Conservation (phyloP, 2,113 vertebrate species). For the Cyrtonyx montezumae region DNA sequence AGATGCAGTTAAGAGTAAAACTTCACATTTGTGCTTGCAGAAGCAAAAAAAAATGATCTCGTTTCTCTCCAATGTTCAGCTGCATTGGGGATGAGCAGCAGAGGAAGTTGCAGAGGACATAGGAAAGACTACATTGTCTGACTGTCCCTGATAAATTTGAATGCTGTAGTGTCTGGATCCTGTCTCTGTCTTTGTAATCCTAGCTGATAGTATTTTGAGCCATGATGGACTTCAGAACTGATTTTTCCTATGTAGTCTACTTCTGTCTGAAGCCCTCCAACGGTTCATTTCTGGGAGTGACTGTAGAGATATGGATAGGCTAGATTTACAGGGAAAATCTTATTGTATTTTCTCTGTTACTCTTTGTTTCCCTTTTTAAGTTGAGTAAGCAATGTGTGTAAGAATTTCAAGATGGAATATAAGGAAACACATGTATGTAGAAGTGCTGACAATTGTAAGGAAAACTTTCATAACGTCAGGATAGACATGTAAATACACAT, state of each 20-base stretch:
- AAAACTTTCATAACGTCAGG: background rate
- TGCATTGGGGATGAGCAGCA: background rate
- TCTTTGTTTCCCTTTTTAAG: background rate
- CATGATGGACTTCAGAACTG: background rate
- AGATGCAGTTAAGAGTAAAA: background rate
- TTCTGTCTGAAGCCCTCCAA: background rate
- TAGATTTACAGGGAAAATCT: background rate
- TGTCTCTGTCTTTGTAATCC: background rate
- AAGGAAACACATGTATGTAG: background rate
- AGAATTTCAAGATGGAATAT: background rate
- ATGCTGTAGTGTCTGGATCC: background rate
- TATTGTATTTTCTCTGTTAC: background rate
- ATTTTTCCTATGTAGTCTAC: background rate
- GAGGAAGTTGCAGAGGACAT: background rate
- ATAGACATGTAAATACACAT: background rate
- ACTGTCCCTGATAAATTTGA: background rate
- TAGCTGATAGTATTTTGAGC: background rate
- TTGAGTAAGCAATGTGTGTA: background rate
- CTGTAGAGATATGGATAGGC: background rate
- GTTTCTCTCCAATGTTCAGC: background rate
- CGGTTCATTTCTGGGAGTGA: background rate
- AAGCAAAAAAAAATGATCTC: background rate
- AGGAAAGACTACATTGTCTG: background rate
- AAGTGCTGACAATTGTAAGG: background rate
- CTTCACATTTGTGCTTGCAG: background rate